Conservation (phyloP, 2,888 invertebrate species). For the Phorcus lineatus region DNA sequence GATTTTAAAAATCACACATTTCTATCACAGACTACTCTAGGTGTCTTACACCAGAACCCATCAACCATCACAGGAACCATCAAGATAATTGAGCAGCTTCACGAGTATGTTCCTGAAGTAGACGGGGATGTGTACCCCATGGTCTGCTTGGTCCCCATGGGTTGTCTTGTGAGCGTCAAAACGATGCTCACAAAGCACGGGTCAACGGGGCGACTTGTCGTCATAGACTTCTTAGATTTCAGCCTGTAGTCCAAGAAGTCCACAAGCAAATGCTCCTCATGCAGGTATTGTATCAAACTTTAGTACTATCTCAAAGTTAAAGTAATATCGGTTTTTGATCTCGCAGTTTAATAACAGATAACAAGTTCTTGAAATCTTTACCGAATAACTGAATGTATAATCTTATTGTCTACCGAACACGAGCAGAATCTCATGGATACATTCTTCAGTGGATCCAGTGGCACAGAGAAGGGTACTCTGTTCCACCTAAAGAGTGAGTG, state of each 20-base stretch:
- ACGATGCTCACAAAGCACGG: constrained; percentile 37
- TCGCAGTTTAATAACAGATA: too few relatives aligned
- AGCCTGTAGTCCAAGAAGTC: constrained; percentile 42
- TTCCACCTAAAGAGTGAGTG: constrained; percentile 37
- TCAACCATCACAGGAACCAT: constrained; percentile 42
- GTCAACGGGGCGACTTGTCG: constrained; percentile 19
- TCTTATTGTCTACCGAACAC: too few relatives aligned
- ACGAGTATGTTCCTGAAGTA: constrained; percentile 40
- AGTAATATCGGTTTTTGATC: neutral
- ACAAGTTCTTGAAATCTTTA: too few relatives aligned
- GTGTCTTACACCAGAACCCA: constrained; percentile 39
- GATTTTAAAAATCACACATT: neutral
- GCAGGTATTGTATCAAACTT: constrained; percentile 36
- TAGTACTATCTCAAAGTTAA: neutral
- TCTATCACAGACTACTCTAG: constrained; percentile 38
- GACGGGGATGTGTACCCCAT: neutral
- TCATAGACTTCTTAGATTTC: constrained; percentile 34
- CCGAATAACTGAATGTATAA: too few relatives aligned
- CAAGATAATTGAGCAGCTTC: constrained; percentile 39
- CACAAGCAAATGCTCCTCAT: constrained; percentile 42
- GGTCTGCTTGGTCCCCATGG: constrained; percentile 39
- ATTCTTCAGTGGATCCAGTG: constrained; percentile 33
- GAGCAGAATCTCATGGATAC: constrained; percentile 37
- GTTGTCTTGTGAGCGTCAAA: constrained; percentile 40
- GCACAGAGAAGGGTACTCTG: constrained; percentile 41